phyloP scores from a whole-genome alignment of 1,140 invertebrate species.

The Magallana gigas region DNA sequence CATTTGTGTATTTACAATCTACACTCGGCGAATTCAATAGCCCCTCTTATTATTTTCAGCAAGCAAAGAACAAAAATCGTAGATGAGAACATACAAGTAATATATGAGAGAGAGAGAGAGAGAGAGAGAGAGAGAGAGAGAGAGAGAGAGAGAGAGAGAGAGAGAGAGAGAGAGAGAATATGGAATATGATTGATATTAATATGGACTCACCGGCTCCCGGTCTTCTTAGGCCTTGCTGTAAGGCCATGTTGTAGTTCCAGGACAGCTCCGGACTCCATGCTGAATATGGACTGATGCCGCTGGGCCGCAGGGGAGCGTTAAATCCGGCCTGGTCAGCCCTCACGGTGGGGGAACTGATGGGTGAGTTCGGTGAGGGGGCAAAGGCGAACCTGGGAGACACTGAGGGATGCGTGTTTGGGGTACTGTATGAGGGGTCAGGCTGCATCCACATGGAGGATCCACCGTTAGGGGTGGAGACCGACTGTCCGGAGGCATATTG shows the following conservation, averaged over 20 bases:
- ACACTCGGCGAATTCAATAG: constrained; percentile 19
- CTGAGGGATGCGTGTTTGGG: constrained; percentile 64
- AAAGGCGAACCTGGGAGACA: constrained; percentile 66
- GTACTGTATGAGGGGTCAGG: constrained; percentile 62
- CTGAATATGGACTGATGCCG: constrained; percentile 66
- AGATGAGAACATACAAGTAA: background rate
- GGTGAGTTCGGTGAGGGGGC: constrained; percentile 65
- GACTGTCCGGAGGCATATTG: constrained; percentile 67
- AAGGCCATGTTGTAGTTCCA: constrained; percentile 74
- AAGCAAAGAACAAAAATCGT: background rate
- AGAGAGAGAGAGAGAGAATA: too few species aligned
- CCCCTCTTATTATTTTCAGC: background rate
- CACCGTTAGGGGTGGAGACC: constrained; percentile 59
- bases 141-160: background rate
- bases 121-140: background rate
- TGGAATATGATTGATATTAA: background rate
- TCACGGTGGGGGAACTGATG: constrained; percentile 65
- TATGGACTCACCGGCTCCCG: constrained; percentile 64
- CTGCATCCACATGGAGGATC: constrained; percentile 68
- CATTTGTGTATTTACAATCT: constrained; percentile 27
- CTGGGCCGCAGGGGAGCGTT: constrained; percentile 64
- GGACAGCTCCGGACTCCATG: constrained; percentile 71
- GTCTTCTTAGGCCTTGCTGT: constrained; percentile 66
- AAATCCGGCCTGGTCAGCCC: constrained; percentile 64
- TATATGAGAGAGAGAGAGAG: background rate